Evolutionary conservation across 1,140 invertebrate genomes (phyloP), one percentile per base, ranked within the genome.

Genomic region (Carposina sasakii): DNA sequence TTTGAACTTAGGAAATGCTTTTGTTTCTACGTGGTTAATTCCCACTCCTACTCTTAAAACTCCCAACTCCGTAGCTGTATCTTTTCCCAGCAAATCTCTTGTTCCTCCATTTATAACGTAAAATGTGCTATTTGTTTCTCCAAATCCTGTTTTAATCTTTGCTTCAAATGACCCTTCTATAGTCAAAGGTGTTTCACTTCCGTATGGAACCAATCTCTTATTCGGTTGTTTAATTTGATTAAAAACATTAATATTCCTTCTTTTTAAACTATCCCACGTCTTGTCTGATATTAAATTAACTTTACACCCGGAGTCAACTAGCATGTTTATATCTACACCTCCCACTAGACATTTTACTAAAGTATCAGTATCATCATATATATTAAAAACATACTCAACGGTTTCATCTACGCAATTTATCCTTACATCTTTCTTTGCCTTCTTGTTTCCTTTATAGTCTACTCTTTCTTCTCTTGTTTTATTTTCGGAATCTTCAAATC

Each of bases 1-100:
- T 52, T 56, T 55, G 44, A 59, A 42, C 39, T 58, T 58, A 12
- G 53, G 57, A 48, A 56, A 60, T 6, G 5, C 3, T 8, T 2
- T 34, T 34, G 15, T 1, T 34, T 33, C 30, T 4, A 33, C 15
- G n/a, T 5, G 3, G n/a, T 33, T 33, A 4, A 33, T 6, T n/a
- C 46, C n/a, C 8, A 40, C 8, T 3, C 52, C 57, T 15, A 55
- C 23, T 51, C 43, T 59, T 3, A 60, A 21, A 2, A 56, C 33
- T 2, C 41, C 48, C 16, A 60, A 22, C 12, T 28, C 20, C 13
- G 15, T 55, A 31, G 57, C 53, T 9, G 57, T 52, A 12, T 37
- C 33, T 19, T 43, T 58, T 22, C 52, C 56, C 43, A 58, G 41
- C 21, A 52, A 37, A 24, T 22, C 21, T 33, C 45, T 45, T 16